These are phyloP conservation scores for Agelas oroides DNA, from an alignment of 37 sponge, comb jelly and placozoan species.

Conservation along the genomic window DNA sequence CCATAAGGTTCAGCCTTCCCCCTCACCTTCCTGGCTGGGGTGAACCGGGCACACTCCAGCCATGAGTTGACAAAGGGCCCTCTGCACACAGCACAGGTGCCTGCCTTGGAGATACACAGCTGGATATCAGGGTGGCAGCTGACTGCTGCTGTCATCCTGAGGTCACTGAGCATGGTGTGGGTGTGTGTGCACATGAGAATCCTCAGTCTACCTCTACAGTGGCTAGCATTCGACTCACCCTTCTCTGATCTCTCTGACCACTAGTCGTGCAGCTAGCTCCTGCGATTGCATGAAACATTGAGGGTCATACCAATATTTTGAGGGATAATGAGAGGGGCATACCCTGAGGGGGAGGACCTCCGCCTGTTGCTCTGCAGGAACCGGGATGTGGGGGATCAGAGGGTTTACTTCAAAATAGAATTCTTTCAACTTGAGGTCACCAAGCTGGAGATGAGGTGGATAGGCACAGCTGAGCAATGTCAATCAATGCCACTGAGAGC, in stretches of 20 bases:
- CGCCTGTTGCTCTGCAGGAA: slow-evolving; percentile 58
- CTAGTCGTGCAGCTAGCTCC: slow-evolving; percentile 33
- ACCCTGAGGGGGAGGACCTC: slow-evolving; percentile 64
- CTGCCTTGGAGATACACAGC: slow-evolving; percentile 29
- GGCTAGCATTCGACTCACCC: slow-evolving; percentile 1
- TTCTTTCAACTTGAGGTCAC: slow-evolving; percentile 34
- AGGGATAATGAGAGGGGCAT: neutral
- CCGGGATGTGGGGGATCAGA: slow-evolving; percentile 63
- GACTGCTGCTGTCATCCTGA: neutral
- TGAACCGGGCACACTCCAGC: slow-evolving; percentile 79
- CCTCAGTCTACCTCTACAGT: neutral
- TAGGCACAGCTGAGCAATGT: too few species aligned
- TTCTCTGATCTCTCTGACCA: slow-evolving; percentile 28
- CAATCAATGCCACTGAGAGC: too few species aligned
- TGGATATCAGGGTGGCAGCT: slow-evolving; percentile 1
- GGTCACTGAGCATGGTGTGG: too few species aligned
- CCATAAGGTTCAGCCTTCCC: too few species aligned
- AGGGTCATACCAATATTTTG: too few species aligned
- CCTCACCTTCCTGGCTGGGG: slow-evolving; percentile 37
- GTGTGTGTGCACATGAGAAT: too few species aligned
- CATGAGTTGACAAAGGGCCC: slow-evolving; percentile 68
- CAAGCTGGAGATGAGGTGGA: slow-evolving; percentile 6
- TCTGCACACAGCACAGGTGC: slow-evolving; percentile 65
- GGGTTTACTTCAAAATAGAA: slow-evolving; percentile 73
- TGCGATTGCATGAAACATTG: neutral